These are phyloP conservation scores for Syngnathus acus DNA, from an alignment of 2,797 vertebrate genomes.

Conservation along the genomic window DNA sequence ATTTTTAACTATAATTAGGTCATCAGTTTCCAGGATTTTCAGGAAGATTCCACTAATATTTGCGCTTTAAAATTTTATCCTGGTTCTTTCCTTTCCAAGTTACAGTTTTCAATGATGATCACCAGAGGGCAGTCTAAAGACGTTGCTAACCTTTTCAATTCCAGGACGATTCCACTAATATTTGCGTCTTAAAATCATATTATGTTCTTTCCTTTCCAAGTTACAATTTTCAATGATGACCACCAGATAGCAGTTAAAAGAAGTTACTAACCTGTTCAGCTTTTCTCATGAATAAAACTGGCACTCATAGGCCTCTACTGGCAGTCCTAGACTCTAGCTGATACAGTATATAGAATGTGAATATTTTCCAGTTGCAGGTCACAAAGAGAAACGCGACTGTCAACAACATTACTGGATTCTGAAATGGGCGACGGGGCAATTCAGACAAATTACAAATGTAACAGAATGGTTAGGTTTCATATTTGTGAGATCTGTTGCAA, in stretches of 20 bases:
- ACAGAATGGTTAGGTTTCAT: neutral
- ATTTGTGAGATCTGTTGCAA: neutral
- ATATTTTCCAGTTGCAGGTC: slow-evolving; percentile 36
- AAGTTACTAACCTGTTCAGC: slow-evolving; percentile 46
- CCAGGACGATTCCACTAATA: neutral
- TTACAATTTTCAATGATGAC: slow-evolving; percentile 1
- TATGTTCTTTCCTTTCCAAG: neutral
- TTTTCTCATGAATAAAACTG: slow-evolving; percentile 56
- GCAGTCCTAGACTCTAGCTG: slow-evolving; percentile 48
- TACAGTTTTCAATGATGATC: slow-evolving; percentile 14
- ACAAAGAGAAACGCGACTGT: slow-evolving; percentile 63
- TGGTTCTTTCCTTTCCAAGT: neutral
- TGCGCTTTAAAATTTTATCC: neutral
- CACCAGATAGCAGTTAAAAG: slow-evolving; percentile 55
- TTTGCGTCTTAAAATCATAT: neutral
- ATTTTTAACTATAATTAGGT: too few relatives aligned
- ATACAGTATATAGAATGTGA: neutral
- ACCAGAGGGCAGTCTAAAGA: slow-evolving; percentile 53
- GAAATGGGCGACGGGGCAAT: slow-evolving; percentile 62
- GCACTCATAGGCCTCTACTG: slow-evolving; percentile 52
- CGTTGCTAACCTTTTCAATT: neutral
- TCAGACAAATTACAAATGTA: slow-evolving; percentile 14
- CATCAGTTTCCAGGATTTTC: too few relatives aligned
- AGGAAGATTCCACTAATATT: neutral
- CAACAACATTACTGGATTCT: slow-evolving; percentile 48